phyloP scores from a whole-genome alignment of 92 coral and sea anemone genomes.

The Paramuricea clavata region DNA sequence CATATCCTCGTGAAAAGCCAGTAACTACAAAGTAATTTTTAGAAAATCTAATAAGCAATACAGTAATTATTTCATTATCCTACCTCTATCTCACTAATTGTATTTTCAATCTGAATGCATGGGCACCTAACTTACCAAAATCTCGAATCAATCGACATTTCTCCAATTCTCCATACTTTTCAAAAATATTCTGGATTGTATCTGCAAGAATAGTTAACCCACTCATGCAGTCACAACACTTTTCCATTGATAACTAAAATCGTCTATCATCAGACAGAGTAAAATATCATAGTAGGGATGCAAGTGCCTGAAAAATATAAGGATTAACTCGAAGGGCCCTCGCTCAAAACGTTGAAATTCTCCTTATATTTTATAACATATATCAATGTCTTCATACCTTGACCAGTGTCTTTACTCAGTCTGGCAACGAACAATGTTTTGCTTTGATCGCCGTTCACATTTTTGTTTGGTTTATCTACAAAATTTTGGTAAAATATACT shows the following conservation, averaged over 20 bases:
- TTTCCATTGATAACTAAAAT: too few relatives aligned
- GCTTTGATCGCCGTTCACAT: slow-evolving; percentile 82
- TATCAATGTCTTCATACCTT: slow-evolving; percentile 74
- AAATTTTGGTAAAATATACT: background rate
- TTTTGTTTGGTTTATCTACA: slow-evolving; percentile 89
- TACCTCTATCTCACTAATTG: too few relatives aligned
- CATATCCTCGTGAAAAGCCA: slow-evolving; percentile 96
- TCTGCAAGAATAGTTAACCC: slow-evolving; percentile 42
- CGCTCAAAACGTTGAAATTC: too few relatives aligned
- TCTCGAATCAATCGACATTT: slow-evolving; percentile 89
- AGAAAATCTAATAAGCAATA: background rate
- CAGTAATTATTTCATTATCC: background rate
- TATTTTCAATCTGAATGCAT: too few relatives aligned
- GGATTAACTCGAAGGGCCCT: too few relatives aligned
- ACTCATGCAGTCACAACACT: too few relatives aligned
- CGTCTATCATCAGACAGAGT: too few relatives aligned
- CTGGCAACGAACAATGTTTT: slow-evolving; percentile 90
- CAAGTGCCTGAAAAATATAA: too few relatives aligned
- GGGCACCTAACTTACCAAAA: slow-evolving; percentile 68
- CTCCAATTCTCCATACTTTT: slow-evolving; percentile 84
- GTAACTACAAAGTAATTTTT: slow-evolving; percentile 66
- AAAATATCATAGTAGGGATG: too few relatives aligned
- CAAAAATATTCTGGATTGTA: slow-evolving; percentile 67
- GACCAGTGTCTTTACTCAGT: slow-evolving; percentile 83
- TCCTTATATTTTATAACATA: too few relatives aligned